These are phyloP conservation scores for Macrosteles quadrilineatus DNA, from an alignment of 1,140 invertebrate species.

Conservation along the genomic window DNA sequence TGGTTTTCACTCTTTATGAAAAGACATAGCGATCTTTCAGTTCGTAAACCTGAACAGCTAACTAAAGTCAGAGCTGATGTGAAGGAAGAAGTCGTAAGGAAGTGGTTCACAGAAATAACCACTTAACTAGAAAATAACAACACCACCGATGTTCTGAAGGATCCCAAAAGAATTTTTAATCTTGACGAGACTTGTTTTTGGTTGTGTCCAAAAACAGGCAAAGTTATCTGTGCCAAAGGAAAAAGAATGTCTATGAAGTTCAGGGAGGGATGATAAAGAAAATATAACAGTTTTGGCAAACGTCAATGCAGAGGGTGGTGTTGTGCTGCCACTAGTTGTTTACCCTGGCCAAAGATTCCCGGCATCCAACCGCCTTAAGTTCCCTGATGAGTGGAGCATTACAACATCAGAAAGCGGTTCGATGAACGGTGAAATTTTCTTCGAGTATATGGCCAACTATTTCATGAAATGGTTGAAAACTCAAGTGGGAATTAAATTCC, in stretches of 20 bases:
- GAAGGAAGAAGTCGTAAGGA: too few relatives aligned
- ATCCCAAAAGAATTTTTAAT: background rate
- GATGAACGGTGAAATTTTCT: constrained; percentile 50
- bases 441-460: constrained; percentile 50
- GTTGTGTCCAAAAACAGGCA: background rate
- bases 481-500: too few relatives aligned
- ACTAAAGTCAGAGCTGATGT: too few relatives aligned
- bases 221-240: background rate
- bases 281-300: background rate
- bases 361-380: constrained; percentile 40
- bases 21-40: too few relatives aligned
- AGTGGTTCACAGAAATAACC: too few relatives aligned
- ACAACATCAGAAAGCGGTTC: constrained; percentile 49
- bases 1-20: too few relatives aligned
- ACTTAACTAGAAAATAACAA: too few relatives aligned
- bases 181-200: background rate
- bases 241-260: background rate
- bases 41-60: too few relatives aligned
- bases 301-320: background rate
- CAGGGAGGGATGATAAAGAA: background rate
- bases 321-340: background rate
- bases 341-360: constrained; percentile 31
- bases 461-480: constrained; percentile 48
- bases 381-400: constrained; percentile 47
- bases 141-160: background rate